A percentile compares a stretch with the other conserved stretches of the same genome.
Conservation (phyloP, 2,113 vertebrate genomes). For the Laticauda laticaudata region DNA sequence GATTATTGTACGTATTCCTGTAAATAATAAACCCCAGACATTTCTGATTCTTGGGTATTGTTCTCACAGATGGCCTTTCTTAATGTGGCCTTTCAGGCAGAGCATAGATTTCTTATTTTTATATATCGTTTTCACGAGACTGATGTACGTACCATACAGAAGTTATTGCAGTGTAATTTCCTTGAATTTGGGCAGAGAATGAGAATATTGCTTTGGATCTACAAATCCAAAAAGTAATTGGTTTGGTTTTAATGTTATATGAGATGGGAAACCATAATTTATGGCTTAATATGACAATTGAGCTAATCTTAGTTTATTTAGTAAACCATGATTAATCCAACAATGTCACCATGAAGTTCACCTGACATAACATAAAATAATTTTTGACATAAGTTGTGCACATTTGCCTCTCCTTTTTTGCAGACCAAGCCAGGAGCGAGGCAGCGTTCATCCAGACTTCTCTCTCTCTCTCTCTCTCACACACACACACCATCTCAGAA, state of each 20-base stretch:
- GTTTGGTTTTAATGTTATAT: background rate
- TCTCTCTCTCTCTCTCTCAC: no score
- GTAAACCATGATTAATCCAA: background rate
- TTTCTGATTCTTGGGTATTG: background rate
- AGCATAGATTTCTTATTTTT: background rate
- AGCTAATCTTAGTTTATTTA: background rate
- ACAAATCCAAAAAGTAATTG: background rate
- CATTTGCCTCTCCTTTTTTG: background rate
- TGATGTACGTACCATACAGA: background rate
- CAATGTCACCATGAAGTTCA: background rate
- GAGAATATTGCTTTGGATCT: background rate
- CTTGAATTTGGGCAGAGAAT: background rate
- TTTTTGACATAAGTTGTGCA: background rate
- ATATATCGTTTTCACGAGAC: background rate
- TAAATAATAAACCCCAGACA: background rate
- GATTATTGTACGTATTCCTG: background rate
- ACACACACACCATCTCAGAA: background rate
- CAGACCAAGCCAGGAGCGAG: background rate
- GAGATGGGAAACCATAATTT: background rate
- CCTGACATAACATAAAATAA: background rate
- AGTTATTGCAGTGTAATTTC: background rate
- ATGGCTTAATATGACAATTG: background rate
- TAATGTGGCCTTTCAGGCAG: background rate
- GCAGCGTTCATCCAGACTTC: background rate
- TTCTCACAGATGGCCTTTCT: background rate